These are phyloP conservation scores for Lampropteryx suffumata DNA, from an alignment of 2,888 invertebrate species.

Conservation along the genomic window DNA sequence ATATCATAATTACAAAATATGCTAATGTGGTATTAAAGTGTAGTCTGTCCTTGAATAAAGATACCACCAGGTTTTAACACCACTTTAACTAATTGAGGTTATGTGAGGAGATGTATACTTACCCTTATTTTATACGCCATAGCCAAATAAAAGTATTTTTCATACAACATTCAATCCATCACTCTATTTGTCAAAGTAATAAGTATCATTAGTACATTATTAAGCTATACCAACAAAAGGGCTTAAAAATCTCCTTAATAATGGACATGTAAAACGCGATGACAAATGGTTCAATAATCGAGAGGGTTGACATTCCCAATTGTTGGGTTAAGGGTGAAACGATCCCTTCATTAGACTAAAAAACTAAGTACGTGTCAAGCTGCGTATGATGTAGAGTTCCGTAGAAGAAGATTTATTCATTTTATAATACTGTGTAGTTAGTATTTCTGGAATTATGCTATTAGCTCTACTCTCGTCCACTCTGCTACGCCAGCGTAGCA, in stretches of 20 bases:
- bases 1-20: too few species aligned
- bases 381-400: neutral
- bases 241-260: slow-evolving; percentile 30
- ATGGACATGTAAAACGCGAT: slow-evolving; percentile 40
- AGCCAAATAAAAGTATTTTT: too few species aligned
- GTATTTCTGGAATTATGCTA: too few species aligned
- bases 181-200: slow-evolving; percentile 4
- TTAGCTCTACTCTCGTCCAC: too few species aligned
- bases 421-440: too few species aligned
- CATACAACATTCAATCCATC: neutral
- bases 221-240: slow-evolving; percentile 28
- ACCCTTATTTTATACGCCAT: too few species aligned
- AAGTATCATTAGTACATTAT: slow-evolving; percentile 11
- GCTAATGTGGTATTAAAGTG: too few species aligned
- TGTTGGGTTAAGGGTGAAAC: slow-evolving; percentile 60
- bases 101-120: too few species aligned
- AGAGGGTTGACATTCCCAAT: slow-evolving; percentile 52
- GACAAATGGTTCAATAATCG: slow-evolving; percentile 64
- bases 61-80: too few species aligned
- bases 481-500: too few species aligned
- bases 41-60: too few species aligned
- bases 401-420: neutral
- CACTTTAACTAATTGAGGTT: too few species aligned
- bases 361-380: neutral
- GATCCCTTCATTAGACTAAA: slow-evolving; percentile 54